These are phyloP conservation scores for Takifugu flavidus DNA, from an alignment of 2,113 vertebrate species.

Conservation along the genomic window DNA sequence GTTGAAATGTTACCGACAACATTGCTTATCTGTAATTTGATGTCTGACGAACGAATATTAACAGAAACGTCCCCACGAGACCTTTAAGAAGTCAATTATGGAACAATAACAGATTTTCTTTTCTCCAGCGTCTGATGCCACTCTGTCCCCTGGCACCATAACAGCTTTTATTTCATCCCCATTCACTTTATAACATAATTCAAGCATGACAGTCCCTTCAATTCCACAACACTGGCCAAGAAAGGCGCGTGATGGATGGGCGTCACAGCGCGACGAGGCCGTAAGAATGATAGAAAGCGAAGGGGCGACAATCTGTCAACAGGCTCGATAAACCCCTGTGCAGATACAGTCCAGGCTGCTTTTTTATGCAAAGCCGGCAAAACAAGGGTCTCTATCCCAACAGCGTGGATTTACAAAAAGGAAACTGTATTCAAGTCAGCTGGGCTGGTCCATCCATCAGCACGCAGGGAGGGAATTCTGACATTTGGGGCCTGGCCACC, in stretches of 20 bases:
- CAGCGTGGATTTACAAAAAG: conserved; percentile 38
- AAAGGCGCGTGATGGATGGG: conserved; percentile 56
- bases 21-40: too few species aligned
- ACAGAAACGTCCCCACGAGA: too few species aligned
- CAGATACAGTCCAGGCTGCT: conserved; percentile 23
- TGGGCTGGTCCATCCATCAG: conserved; percentile 67
- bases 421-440: conserved; percentile 54
- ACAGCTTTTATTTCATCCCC: conserved; percentile 42
- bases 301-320: conserved; percentile 43
- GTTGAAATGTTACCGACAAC: too few species aligned
- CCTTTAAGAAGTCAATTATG: too few species aligned
- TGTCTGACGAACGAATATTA: too few species aligned
- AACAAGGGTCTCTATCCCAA: conserved; percentile 37
- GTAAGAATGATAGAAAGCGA: conserved; percentile 26
- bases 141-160: conserved; percentile 6
- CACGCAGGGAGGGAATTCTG: conserved; percentile 54
- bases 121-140: not conserved
- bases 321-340: conserved; percentile 50
- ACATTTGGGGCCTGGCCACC: conserved; percentile 68
- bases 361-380: conserved; percentile 24
- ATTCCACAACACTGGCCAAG: conserved; percentile 55
- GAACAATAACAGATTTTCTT: too few species aligned
- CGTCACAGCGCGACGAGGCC: conserved; percentile 43
- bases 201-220: conserved; percentile 57
- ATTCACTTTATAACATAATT: conserved; percentile 57